Base-by-base conservation (phyloP, 2,113 vertebrate genomes). In the Gallinago undulata region DNA sequence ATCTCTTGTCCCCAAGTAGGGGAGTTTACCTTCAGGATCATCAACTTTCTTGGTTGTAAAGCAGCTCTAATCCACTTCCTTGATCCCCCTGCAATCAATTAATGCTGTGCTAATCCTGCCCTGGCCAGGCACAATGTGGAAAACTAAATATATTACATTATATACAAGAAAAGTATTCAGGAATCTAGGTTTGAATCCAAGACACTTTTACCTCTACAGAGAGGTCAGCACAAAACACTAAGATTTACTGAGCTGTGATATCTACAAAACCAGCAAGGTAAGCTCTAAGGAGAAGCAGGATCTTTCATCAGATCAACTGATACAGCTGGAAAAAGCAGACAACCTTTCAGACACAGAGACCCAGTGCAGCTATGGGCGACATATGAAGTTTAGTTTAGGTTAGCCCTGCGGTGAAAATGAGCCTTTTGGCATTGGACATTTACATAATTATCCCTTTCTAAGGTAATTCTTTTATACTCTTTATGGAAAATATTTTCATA, bases 101-200 rank as follows among this genome's bases (percentile, higher is more conserved):
- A 87, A 75, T 89, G 76, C 62, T 2, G 2, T 37, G 48, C 28
- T 95, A 91, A 90, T 93, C 90, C 88, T 74, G 55, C 30, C n/a
- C 79, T 95, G 89, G 80, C 51, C 79, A 92, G n/a, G 73, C 69
- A 64, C 48, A 68, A 67, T 2, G 15, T 82, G n/a, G 62, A 87
- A 92, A 94, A 89, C 28, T 16, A 78, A 67, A 67, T 37, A 25
- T n/a, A 74, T 48, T 30, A 33, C 37, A 35, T 74, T 89, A 84
- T 88, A 89, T 84, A 57, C 30, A 69, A 75, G 80, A 60, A 91
- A 92, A 75, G 43, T 60, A 64, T 89, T 82, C 39, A 64, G 69
- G 77, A 93, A 72, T 84, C 89, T 89, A 82, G 74, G 62, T 87
- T 45, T 79, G 62, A 87, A 64, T 94, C 93, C 91, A 94, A 93